Evolutionary conservation across 2,113 vertebrate genomes (phyloP).

Genomic region (Galeopterus variegatus): DNA sequence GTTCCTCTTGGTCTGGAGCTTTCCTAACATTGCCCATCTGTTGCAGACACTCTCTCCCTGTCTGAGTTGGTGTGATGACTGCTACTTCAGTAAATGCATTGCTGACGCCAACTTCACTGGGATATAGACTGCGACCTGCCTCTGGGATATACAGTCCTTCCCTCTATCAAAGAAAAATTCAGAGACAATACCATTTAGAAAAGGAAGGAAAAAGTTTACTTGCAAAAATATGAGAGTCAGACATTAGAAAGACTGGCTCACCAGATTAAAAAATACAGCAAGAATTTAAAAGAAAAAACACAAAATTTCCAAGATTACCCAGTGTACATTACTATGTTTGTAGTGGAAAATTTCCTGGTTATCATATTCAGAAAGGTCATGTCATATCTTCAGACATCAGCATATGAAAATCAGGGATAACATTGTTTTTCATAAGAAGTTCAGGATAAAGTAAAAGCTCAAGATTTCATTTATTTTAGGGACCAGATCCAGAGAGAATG

Average conservation of each 20-base stretch:
- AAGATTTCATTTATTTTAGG: conserved; percentile 16
- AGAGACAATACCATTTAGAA: not conserved
- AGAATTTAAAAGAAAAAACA: not conserved
- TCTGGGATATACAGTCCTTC: not conserved
- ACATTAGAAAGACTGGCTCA: not conserved
- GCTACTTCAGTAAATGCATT: not conserved
- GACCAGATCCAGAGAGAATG: not conserved
- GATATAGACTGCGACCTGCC: not conserved
- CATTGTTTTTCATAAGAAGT: not conserved
- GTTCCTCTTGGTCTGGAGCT: not conserved
- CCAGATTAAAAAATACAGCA: not conserved
- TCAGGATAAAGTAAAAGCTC: not conserved
- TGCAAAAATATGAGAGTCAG: not conserved
- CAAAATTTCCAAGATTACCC: not conserved
- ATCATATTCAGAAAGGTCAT: conserved; percentile 2
- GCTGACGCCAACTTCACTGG: not conserved
- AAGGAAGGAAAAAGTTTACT: not conserved
- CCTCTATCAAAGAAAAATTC: not conserved
- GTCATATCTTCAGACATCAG: not conserved
- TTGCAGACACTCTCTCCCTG: no score
- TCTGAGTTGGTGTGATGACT: not conserved
- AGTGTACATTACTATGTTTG: not conserved
- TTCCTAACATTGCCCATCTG: not conserved
- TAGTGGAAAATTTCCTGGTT: not conserved
- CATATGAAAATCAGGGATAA: not conserved